phyloP scores from a whole-genome alignment of 2,797 vertebrate species.

The Danio albolineatus region DNA sequence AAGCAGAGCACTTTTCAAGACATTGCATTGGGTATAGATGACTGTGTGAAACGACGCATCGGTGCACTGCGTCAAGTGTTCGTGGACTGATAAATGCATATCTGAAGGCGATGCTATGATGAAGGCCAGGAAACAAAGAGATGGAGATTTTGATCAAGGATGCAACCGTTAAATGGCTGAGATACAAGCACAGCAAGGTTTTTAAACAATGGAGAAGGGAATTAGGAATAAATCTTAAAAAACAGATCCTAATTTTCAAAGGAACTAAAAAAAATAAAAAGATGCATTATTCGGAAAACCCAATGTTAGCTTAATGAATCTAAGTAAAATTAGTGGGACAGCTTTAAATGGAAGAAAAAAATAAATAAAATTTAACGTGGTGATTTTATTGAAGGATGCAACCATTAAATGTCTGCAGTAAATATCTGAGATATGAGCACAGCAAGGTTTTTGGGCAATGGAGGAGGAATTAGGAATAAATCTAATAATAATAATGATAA shows the following conservation, averaged over 20 bases:
- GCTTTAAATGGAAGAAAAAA: too few relatives aligned
- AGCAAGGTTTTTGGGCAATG: constrained; percentile 6
- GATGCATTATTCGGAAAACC: too few relatives aligned
- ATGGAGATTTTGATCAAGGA: not conserved
- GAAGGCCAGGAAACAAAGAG: not conserved
- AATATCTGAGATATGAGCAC: not conserved
- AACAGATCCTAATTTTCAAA: too few relatives aligned
- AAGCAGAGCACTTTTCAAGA: not conserved
- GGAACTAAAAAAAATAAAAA: too few relatives aligned
- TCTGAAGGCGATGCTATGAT: not conserved
- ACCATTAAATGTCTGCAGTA: not conserved
- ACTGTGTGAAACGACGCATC: not conserved
- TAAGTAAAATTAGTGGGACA: too few relatives aligned
- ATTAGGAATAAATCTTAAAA: not conserved
- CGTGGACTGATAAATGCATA: constrained; percentile 24
- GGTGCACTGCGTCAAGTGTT: not conserved
- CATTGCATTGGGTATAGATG: not conserved
- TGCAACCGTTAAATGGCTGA: not conserved
- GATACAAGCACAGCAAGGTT: not conserved
- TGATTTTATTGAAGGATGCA: not conserved
- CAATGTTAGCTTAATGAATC: too few relatives aligned
- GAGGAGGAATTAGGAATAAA: not conserved
- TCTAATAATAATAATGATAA: too few relatives aligned
- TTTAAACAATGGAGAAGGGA: constrained; percentile 1
- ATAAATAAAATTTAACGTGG: not conserved